Evolutionary conservation across 2,797 vertebrate genomes (phyloP).

Genomic region (Syncerus caffer): DNA sequence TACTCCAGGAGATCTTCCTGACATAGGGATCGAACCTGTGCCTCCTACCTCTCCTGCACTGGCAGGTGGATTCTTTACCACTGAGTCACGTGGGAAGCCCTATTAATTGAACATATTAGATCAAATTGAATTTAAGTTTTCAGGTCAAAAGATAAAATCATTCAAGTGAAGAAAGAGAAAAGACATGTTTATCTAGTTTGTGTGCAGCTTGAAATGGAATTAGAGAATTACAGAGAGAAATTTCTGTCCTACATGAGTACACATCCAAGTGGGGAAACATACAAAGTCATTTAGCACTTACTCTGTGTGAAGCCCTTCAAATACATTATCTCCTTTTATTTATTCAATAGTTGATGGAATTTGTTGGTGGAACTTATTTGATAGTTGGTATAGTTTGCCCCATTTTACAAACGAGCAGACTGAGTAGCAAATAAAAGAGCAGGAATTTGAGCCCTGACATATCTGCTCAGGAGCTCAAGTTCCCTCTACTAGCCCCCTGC

Average conservation of each 20-base stretch:
- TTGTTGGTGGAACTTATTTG: neutral
- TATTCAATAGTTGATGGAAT: slow-evolving; percentile 10
- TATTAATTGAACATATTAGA: neutral
- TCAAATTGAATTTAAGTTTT: slow-evolving; percentile 3
- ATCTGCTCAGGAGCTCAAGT: neutral
- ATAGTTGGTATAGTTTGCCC: neutral
- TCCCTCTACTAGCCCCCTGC: neutral
- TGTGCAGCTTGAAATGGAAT: neutral
- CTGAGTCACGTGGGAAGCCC: neutral
- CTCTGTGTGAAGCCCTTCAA: slow-evolving; percentile 7
- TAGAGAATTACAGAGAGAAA: neutral
- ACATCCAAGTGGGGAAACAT: neutral
- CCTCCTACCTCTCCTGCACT: neutral
- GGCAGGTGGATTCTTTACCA: neutral
- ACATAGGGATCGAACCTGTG: neutral
- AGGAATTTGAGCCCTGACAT: neutral
- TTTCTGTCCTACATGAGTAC: neutral
- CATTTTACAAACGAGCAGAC: neutral
- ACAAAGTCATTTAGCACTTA: slow-evolving; percentile 1
- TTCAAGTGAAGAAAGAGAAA: neutral
- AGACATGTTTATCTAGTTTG: neutral
- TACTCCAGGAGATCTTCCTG: neutral
- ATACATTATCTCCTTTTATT: slow-evolving; percentile 20
- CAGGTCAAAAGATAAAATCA: neutral
- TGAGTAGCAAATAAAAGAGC: neutral